phyloP scores from a whole-genome alignment of 2,113 vertebrate genomes.

The Haemorhous mexicanus region DNA sequence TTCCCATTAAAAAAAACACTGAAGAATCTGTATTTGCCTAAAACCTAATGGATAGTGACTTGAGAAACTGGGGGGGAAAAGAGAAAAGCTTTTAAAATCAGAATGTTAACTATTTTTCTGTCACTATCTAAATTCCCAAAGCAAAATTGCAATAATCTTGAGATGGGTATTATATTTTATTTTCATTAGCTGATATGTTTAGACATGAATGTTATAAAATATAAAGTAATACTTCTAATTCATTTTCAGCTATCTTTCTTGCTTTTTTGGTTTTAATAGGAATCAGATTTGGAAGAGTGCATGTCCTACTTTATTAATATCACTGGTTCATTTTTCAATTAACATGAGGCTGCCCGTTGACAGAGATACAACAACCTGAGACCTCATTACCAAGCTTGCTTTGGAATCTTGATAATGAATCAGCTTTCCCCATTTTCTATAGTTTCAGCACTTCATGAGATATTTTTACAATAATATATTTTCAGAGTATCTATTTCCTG shows the following conservation, averaged over 20 bases:
- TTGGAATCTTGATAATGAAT: neutral
- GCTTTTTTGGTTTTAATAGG: neutral
- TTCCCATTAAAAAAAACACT: neutral
- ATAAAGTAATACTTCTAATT: neutral
- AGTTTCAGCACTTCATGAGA: neutral
- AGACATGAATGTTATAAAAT: neutral
- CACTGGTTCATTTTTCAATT: neutral
- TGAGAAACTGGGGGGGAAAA: neutral
- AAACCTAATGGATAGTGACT: neutral
- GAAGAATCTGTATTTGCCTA: neutral
- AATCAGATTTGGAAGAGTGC: neutral
- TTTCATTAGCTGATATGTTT: neutral
- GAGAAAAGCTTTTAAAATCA: neutral
- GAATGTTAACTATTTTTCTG: neutral
- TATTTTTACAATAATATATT: neutral
- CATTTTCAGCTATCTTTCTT: neutral
- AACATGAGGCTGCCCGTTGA: neutral
- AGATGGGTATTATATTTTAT: neutral
- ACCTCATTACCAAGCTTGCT: neutral
- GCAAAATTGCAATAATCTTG: neutral
- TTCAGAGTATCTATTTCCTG: neutral
- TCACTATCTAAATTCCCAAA: neutral
- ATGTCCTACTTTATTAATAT: neutral
- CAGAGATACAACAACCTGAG: neutral
- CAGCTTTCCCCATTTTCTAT: neutral